phyloP scores from a whole-genome alignment of 2,888 invertebrate species.

The Amblyjoppa proteus region DNA sequence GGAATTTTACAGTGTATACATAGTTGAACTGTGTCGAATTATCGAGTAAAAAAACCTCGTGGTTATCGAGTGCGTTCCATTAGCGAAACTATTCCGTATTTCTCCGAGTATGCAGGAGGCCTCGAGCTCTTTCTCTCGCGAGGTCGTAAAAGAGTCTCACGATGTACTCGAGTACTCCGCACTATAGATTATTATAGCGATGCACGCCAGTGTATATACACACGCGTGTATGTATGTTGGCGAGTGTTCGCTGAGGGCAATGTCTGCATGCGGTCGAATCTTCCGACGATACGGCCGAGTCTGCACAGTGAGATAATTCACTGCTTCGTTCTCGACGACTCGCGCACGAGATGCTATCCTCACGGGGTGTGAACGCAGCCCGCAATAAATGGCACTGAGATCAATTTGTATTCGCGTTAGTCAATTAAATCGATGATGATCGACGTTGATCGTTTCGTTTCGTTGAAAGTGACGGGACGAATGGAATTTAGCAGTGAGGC shows the following conservation, averaged over 20 bases:
- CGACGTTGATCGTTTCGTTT: constrained; percentile 58
- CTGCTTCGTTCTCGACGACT: constrained; percentile 3
- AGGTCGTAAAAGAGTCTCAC: constrained; percentile 69
- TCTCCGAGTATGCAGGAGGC: constrained; percentile 58
- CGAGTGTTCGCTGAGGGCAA: constrained; percentile 13
- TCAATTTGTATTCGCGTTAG: constrained; percentile 35
- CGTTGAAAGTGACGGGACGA: constrained; percentile 1
- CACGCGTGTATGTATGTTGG: constrained; percentile 10
- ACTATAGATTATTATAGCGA: constrained; percentile 54
- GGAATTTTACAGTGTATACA: constrained; percentile 57
- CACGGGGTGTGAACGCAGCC: constrained; percentile 28
- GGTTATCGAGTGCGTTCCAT: constrained; percentile 68
- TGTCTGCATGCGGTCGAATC: constrained; percentile 32
- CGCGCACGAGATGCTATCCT: constrained; percentile 25
- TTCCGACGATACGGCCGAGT: constrained; percentile 23
- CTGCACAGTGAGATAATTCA: constrained; percentile 28
- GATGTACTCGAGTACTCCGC: constrained; percentile 63
- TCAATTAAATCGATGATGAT: constrained; percentile 61
- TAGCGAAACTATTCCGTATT: constrained; percentile 66
- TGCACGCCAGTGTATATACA: constrained; percentile 19
- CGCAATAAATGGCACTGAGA: constrained; percentile 38
- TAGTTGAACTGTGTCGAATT: constrained; percentile 60
- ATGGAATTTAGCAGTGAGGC: background rate
- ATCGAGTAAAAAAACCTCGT: constrained; percentile 55
- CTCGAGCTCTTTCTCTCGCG: constrained; percentile 57